Conservation (phyloP, 2,113 vertebrate species). For the Thomomys bottae region DNA sequence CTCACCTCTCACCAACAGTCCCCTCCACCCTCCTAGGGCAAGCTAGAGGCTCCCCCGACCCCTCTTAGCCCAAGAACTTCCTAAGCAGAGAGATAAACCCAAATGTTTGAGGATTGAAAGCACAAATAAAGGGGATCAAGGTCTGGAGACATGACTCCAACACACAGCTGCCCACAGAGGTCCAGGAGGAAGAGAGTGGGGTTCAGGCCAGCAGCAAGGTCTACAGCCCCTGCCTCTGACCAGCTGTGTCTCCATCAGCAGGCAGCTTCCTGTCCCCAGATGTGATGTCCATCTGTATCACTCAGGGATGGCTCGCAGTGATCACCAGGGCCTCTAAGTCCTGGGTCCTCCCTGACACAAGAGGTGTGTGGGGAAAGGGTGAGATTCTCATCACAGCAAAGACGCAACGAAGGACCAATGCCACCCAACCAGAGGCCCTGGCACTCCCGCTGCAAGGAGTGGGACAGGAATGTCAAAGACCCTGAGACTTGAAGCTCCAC, state of each 20-base stretch:
- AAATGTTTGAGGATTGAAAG: no score
- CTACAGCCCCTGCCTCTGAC: neutral
- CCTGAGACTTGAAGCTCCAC: no score
- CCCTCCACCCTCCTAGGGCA: no score
- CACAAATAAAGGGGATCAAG: no score
- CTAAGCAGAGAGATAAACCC: no score
- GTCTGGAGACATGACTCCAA: neutral
- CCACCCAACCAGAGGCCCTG: fast-evolving
- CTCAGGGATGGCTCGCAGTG: no score
- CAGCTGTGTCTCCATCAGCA: no score
- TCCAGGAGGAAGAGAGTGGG: neutral
- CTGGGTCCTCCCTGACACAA: neutral
- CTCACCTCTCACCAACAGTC: no score
- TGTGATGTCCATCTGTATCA: neutral
- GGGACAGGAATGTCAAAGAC: neutral
- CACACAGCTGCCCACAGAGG: neutral
- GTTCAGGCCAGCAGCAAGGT: neutral
- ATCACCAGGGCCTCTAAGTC: neutral
- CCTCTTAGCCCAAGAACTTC: no score
- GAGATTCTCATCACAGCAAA: neutral
- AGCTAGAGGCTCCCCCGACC: no score
- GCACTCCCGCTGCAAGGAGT: fast-evolving
- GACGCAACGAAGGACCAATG: neutral
- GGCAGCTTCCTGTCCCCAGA: neutral
- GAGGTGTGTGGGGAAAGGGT: neutral